A percentile compares a stretch with the other conserved stretches of the same genome.
These are phyloP conservation scores for Chironomus tepperi DNA, from an alignment of 1,140 invertebrate species.

Conservation along the genomic window DNA sequence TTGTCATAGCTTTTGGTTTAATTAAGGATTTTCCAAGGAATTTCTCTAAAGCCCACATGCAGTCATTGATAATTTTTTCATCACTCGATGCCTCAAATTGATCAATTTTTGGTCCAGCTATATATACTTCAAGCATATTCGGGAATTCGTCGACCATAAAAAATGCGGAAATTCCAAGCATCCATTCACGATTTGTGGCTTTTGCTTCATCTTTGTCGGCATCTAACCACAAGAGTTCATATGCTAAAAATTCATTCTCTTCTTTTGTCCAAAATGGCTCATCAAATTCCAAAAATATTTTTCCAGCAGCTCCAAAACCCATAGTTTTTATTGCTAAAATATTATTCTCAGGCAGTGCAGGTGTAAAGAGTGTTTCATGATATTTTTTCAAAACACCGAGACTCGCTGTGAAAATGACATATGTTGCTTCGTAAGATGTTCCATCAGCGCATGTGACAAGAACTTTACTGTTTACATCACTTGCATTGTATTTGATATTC, in stretches of 20 bases:
- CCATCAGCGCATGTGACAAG: constrained; percentile 62
- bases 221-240: constrained; percentile 39
- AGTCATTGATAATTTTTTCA: constrained; percentile 14
- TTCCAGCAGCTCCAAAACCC: constrained; percentile 66
- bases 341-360: constrained; percentile 62
- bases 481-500: background rate
- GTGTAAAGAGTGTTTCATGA: constrained; percentile 63
- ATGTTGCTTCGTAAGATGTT: constrained; percentile 60
- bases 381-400: constrained; percentile 76
- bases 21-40: background rate
- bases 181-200: background rate
- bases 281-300: constrained; percentile 75
- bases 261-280: constrained; percentile 57
- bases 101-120: background rate
- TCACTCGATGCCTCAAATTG: background rate
- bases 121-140: background rate
- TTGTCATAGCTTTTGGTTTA: background rate
- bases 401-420: constrained; percentile 73
- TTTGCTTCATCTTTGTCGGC: constrained; percentile 35
- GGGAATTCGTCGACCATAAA: background rate
- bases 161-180: background rate
- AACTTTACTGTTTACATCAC: background rate
- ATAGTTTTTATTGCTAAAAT: constrained; percentile 62
- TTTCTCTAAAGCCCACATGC: background rate
- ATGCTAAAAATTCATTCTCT: constrained; percentile 37